Conservation (phyloP, 1,140 invertebrate genomes). For the Microvelia longipes region DNA sequence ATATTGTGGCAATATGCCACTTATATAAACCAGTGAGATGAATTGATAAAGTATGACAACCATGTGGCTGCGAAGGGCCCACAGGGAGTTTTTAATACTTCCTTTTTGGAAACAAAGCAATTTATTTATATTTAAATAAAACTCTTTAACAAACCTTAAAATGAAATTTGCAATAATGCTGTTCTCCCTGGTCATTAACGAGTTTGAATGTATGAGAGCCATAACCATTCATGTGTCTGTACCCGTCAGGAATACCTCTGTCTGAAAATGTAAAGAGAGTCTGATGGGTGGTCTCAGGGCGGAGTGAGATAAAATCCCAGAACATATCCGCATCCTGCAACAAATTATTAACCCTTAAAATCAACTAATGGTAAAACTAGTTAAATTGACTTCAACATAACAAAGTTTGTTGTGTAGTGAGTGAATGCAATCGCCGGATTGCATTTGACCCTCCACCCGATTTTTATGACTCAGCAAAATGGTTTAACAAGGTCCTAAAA, state of each 20-base stretch:
- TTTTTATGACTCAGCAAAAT: no score
- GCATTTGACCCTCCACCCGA: no score
- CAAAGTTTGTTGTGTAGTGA: no score
- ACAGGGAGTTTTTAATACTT: neutral
- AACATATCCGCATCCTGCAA: constrained; percentile 73
- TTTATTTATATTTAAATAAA: neutral
- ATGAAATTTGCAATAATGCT: constrained; percentile 82
- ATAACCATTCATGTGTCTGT: constrained; percentile 85
- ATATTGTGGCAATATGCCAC: no score
- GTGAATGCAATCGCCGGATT: no score
- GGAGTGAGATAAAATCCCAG: constrained; percentile 83
- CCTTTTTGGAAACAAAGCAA: neutral
- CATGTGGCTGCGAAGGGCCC: no score
- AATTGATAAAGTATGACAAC: no score
- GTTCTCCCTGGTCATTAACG: constrained; percentile 61
- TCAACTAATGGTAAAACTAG: constrained; percentile 57
- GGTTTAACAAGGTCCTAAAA: no score
- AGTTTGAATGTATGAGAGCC: constrained; percentile 88
- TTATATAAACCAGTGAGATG: no score
- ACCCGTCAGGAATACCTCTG: constrained; percentile 79
- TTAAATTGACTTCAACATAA: no score
- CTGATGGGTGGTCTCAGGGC: constrained; percentile 76
- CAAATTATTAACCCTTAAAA: no score
- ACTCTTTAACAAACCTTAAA: constrained; percentile 48
- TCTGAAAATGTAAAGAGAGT: constrained; percentile 73